A percentile compares a stretch with the other conserved stretches of the same genome.
Conservation (phyloP, 2,113 vertebrate species). For the Panthera tigris region DNA sequence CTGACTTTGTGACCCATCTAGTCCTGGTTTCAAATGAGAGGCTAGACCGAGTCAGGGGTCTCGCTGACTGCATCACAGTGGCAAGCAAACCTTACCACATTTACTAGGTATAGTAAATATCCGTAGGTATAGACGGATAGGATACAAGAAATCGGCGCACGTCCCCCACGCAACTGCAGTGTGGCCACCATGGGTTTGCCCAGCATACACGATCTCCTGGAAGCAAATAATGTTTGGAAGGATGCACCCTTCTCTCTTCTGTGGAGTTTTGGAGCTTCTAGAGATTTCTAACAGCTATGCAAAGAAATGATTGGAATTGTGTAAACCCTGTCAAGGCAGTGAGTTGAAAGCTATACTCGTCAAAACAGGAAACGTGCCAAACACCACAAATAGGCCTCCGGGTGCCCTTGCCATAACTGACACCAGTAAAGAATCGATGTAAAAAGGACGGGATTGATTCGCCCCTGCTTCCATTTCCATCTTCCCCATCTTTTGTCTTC, state of each 20-base stretch:
- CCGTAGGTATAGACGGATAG: background rate
- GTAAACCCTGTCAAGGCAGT: background rate
- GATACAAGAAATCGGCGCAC: background rate
- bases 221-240: constrained; percentile 2
- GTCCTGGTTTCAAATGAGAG: constrained; percentile 11
- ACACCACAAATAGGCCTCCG: background rate
- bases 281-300: background rate
- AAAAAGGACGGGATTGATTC: background rate
- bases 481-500: background rate
- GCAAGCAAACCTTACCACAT: background rate
- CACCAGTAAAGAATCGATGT: background rate
- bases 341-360: background rate
- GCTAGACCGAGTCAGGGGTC: background rate
- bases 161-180: background rate
- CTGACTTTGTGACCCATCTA: background rate
- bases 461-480: accelerated
- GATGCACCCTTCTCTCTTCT: background rate
- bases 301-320: background rate
- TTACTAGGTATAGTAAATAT: background rate
- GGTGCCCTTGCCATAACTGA: background rate
- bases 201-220: background rate
- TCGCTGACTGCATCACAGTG: background rate
- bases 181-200: background rate
- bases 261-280: background rate
- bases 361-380: constrained; percentile 1